Percentiles rank a stretch among this genome's conserved stretches.
phyloP scores from a whole-genome alignment of 2,888 invertebrate genomes.

The Leptinotarsa tumamoca region DNA sequence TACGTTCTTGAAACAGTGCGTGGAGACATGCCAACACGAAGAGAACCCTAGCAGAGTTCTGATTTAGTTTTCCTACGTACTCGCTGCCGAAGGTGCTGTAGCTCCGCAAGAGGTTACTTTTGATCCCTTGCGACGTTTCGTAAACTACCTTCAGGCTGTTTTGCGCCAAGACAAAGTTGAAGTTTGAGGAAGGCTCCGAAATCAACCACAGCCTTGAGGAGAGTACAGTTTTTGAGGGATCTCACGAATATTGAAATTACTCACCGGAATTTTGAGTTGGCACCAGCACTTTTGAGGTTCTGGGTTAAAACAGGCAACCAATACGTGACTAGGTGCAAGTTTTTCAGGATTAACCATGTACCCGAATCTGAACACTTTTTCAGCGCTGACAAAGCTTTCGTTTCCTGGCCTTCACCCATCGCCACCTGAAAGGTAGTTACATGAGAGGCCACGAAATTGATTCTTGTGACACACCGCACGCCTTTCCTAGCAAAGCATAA shows the following conservation, averaged over 20 bases:
- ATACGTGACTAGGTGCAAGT: slow-evolving; percentile 80
- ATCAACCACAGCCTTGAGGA: slow-evolving; percentile 81
- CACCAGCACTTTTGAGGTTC: slow-evolving; percentile 69
- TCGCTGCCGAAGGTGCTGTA: slow-evolving; percentile 76
- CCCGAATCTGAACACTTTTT: slow-evolving; percentile 73
- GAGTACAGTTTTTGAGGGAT: not conserved
- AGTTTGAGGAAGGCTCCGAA: slow-evolving; percentile 82
- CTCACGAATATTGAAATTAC: not conserved
- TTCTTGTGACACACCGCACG: not conserved
- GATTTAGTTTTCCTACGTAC: slow-evolving; percentile 59
- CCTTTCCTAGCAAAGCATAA: not conserved
- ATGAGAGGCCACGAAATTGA: not conserved
- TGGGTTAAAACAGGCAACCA: slow-evolving; percentile 80
- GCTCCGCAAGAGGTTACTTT: slow-evolving; percentile 82
- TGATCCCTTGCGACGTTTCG: slow-evolving; percentile 88
- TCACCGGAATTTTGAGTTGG: slow-evolving; percentile 70
- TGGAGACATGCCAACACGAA: slow-evolving; percentile 89
- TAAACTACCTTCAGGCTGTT: slow-evolving; percentile 84
- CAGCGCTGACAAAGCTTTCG: slow-evolving; percentile 72
- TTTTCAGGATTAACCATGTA: slow-evolving; percentile 84
- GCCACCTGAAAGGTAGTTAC: slow-evolving; percentile 70
- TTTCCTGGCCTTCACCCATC: slow-evolving; percentile 84
- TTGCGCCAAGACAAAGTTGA: slow-evolving; percentile 81
- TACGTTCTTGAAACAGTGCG: slow-evolving; percentile 90
- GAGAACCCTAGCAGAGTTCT: slow-evolving; percentile 67